Percentiles rank a stretch among this genome's conserved stretches.
These are phyloP conservation scores for Sapajus apella DNA, from an alignment of 2,113 vertebrate species.

Conservation along the genomic window DNA sequence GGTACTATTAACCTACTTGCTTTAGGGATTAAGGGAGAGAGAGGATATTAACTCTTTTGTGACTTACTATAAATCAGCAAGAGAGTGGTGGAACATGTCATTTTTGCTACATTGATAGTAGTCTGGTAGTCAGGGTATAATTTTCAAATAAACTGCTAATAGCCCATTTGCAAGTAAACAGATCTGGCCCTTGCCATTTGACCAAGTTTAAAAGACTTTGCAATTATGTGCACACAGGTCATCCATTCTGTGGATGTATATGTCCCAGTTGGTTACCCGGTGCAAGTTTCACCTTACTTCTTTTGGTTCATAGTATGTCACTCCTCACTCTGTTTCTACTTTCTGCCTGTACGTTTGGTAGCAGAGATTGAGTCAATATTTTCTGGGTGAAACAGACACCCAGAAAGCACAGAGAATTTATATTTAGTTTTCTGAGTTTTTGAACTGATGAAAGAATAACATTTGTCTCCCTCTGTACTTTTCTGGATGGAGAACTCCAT, in stretches of 20 bases:
- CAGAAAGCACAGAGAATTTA: background rate
- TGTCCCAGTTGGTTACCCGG: fast-evolving
- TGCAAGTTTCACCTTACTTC: background rate
- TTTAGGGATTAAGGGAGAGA: slow-evolving; percentile 36
- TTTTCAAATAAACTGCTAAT: background rate
- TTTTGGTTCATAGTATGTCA: background rate
- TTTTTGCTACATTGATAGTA: background rate
- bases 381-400: background rate
- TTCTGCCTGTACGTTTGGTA: background rate
- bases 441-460: background rate
- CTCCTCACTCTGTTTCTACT: background rate
- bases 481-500: background rate
- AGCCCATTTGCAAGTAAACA: background rate
- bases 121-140: background rate
- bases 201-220: background rate
- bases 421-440: background rate
- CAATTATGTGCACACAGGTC: background rate
- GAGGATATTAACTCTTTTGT: slow-evolving; percentile 48
- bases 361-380: background rate
- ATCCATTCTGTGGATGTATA: background rate
- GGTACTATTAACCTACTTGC: slow-evolving; percentile 62
- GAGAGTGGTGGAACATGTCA: background rate
- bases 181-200: background rate
- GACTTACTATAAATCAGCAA: background rate
- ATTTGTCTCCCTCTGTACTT: background rate